Percentiles rank a stretch among this genome's conserved stretches.
Conservation (phyloP, 1,140 invertebrate genomes). For the Brachionus koreanus region DNA sequence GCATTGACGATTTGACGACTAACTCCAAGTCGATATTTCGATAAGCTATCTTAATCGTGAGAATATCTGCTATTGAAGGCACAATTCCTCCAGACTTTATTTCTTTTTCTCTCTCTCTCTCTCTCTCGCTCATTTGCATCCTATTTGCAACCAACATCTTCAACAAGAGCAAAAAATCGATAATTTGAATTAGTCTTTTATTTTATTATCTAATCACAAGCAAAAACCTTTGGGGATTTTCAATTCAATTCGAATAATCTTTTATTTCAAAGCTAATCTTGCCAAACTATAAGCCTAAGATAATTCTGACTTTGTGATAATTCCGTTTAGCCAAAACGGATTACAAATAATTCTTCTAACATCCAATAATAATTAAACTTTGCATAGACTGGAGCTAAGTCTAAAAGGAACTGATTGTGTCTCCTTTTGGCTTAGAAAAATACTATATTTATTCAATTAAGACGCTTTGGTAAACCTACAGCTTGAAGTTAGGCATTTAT, state of each 20-base stretch:
- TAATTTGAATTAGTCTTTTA: neutral
- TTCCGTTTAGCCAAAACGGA: neutral
- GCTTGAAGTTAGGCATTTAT: no score
- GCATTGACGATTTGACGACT: neutral
- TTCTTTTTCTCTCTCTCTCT: neutral
- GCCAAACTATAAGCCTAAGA: neutral
- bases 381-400: no score
- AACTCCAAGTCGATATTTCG: neutral
- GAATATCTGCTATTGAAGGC: neutral
- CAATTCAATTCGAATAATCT: neutral
- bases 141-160: neutral
- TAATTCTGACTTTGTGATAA: neutral
- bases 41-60: neutral
- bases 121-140: neutral
- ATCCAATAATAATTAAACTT: neutral
- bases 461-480: no score
- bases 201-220: neutral
- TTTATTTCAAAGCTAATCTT: slow-evolving; percentile 19
- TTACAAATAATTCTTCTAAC: neutral
- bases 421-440: no score
- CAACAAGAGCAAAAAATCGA: neutral
- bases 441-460: no score
- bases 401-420: no score
- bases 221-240: neutral
- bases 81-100: neutral